phyloP scores from a whole-genome alignment of 2,113 vertebrate species.

The Trochalopteron elliotii region DNA sequence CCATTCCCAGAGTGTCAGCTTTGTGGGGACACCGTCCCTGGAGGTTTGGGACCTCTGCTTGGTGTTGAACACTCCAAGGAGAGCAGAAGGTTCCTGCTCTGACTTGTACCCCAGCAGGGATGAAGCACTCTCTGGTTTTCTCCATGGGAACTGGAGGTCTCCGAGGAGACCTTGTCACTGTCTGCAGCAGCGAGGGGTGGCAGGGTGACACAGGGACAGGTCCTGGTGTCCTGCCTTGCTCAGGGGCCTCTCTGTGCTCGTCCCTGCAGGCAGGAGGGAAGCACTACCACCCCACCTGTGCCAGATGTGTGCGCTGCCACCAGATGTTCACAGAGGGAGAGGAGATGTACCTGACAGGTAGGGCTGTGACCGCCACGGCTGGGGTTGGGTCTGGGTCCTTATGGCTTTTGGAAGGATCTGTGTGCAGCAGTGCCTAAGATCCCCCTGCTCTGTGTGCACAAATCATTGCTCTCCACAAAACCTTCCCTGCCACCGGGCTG shows the following conservation, averaged over 20 bases:
- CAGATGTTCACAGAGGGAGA: slow-evolving; percentile 98
- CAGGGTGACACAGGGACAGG: background rate
- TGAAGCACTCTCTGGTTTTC: background rate
- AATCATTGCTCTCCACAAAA: background rate
- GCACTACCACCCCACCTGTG: slow-evolving; percentile 95
- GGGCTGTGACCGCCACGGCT: background rate
- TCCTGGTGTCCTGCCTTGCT: background rate
- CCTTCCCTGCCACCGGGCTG: background rate
- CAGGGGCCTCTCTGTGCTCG: background rate
- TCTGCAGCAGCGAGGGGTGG: background rate
- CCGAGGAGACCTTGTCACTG: rapidly evolving
- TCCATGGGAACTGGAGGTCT: rapidly evolving
- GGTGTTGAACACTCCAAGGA: background rate
- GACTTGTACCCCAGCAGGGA: background rate
- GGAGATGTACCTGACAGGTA: slow-evolving; percentile 99
- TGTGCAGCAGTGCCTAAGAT: background rate
- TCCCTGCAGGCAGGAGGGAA: slow-evolving; percentile 89
- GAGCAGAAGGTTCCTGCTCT: background rate
- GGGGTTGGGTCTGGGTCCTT: rapidly evolving
- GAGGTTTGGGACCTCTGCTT: background rate
- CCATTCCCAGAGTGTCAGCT: background rate
- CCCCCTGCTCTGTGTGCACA: rapidly evolving
- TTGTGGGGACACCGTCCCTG: background rate
- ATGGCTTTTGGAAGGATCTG: rapidly evolving
- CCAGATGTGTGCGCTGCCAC: slow-evolving; percentile 94